Percentiles rank a stretch among this genome's conserved stretches.
These are phyloP conservation scores for Erythrolamprus reginae DNA, from an alignment of 2,113 vertebrate genomes.

Conservation along the genomic window DNA sequence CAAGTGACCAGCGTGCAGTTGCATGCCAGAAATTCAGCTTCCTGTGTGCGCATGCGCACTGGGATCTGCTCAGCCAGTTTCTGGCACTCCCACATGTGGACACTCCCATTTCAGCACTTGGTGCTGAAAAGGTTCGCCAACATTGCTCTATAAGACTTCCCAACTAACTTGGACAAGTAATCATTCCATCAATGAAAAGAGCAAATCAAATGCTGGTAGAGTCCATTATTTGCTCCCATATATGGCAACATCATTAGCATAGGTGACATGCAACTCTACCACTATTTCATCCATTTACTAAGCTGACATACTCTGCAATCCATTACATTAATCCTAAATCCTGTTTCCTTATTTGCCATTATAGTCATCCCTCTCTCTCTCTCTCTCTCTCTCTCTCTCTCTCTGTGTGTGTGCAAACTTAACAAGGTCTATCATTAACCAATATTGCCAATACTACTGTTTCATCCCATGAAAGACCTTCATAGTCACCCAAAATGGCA, in stretches of 20 bases:
- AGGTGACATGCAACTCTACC: neutral
- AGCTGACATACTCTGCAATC: neutral
- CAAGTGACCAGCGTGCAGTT: too few species aligned
- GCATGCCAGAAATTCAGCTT: too few species aligned
- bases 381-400: too few species aligned
- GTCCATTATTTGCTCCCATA: neutral
- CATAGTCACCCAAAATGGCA: constrained; percentile 40
- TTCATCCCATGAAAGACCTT: constrained; percentile 17
- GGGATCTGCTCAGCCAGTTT: too few species aligned
- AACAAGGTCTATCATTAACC: neutral
- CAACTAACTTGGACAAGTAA: neutral
- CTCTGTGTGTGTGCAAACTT: too few species aligned
- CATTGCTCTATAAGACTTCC: neutral
- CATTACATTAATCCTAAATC: neutral
- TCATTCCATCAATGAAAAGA: neutral
- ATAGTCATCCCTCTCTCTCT: too few species aligned
- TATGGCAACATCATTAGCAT: neutral
- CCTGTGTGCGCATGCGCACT: too few species aligned
- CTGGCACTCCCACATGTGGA: too few species aligned
- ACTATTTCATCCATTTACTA: neutral
- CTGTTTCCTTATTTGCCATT: neutral
- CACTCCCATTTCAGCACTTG: too few species aligned
- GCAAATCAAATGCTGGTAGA: neutral
- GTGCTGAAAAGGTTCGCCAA: too few species aligned
- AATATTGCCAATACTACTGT: neutral